phyloP scores from a whole-genome alignment of 2,797 vertebrate genomes.

The Gallinago stenura region DNA sequence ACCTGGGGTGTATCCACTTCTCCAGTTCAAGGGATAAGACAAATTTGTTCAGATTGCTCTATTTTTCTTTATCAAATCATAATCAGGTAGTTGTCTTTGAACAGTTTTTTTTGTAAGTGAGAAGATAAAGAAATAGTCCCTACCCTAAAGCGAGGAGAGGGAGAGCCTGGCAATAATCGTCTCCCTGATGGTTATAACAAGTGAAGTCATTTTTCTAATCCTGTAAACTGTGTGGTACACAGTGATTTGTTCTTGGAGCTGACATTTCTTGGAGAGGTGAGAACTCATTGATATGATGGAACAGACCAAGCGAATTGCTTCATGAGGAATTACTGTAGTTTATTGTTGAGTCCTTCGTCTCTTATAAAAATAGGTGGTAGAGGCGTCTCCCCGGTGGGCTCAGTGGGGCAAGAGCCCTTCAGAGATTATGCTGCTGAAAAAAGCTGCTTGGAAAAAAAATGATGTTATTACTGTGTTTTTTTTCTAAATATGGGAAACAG shows the following conservation, averaged over 20 bases:
- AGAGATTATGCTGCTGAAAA: background rate
- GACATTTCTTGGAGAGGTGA: background rate
- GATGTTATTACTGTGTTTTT: background rate
- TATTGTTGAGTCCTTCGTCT: background rate
- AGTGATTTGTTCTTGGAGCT: background rate
- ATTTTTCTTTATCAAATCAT: background rate
- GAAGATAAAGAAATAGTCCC: background rate
- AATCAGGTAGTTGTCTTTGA: background rate
- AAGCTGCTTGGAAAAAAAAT: background rate
- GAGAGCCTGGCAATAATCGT: background rate
- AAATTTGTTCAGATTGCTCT: slow-evolving; percentile 2
- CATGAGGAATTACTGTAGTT: background rate
- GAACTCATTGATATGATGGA: background rate
- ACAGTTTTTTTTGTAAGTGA: background rate
- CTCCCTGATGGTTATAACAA: background rate
- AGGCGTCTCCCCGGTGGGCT: background rate
- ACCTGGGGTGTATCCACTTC: slow-evolving; percentile 1
- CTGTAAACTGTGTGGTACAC: background rate
- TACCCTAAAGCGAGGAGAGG: background rate
- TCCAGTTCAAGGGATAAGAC: background rate
- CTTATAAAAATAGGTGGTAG: background rate
- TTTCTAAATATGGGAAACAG: background rate
- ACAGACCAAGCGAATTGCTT: background rate
- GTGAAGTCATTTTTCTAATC: background rate
- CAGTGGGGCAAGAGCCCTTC: background rate